These are phyloP conservation scores for Paelopatides confundens DNA, from an alignment of 53 echinoderm and acorn worm species.

Conservation along the genomic window DNA sequence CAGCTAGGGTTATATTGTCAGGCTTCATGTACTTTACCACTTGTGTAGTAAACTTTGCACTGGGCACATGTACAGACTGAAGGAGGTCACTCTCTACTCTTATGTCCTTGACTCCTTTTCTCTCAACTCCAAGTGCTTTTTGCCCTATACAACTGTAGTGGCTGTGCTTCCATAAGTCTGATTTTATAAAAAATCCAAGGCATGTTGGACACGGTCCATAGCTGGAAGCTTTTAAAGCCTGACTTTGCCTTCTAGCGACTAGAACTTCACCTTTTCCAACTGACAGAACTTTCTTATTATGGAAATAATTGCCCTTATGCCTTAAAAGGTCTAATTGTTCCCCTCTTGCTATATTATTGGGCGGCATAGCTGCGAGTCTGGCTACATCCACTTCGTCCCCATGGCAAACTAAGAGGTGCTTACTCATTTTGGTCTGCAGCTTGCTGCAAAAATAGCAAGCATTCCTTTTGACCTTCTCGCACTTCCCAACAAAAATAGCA, in stretches of 20 bases:
- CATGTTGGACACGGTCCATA: conserved; percentile 6
- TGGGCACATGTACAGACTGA: too few species aligned
- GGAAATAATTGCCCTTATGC: not conserved
- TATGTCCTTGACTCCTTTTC: not conserved
- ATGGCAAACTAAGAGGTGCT: conserved; percentile 18
- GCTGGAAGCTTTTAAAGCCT: not conserved
- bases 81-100: not conserved
- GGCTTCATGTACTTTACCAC: not conserved
- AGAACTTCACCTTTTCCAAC: not conserved
- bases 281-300: not conserved
- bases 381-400: conserved; percentile 8
- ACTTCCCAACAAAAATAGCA: too few species aligned
- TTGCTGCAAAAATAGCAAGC: not conserved
- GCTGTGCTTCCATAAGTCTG: not conserved
- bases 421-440: conserved; percentile 19
- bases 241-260: not conserved
- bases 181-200: not conserved
- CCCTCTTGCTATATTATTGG: not conserved
- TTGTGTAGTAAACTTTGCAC: not conserved
- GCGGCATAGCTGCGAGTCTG: conserved; percentile 24
- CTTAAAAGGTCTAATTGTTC: not conserved
- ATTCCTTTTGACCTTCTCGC: not conserved
- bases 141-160: not conserved
- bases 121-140: not conserved
- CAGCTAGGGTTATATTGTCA: not conserved